Percentiles rank a stretch among this genome's conserved stretches.
Conservation (phyloP, 2,797 vertebrate species). For the Lutjanus argentimaculatus region DNA sequence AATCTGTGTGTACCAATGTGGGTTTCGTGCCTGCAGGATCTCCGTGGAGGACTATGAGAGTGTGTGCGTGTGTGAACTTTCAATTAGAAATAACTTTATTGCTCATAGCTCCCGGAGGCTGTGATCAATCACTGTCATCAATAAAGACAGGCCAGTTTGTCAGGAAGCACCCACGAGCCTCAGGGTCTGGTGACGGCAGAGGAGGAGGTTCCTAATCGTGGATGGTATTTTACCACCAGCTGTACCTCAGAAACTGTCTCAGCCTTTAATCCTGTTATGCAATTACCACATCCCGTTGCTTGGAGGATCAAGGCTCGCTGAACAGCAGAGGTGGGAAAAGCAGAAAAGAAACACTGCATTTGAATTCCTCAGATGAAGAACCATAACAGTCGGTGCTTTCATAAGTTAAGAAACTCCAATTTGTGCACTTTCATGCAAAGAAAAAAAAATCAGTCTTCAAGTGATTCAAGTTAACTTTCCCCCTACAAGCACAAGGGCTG, state of each 20-base stretch:
- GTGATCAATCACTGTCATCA: conserved; percentile 82
- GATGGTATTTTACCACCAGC: conserved; percentile 55
- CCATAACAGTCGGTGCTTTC: conserved; percentile 2
- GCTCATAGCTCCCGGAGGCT: conserved; percentile 75
- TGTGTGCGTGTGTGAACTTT: conserved; percentile 67
- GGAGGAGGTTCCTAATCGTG: conserved; percentile 46
- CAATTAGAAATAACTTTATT: conserved; percentile 85
- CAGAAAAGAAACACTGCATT: conserved; percentile 18
- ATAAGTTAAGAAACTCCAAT: conserved; percentile 34
- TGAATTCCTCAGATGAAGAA: conserved; percentile 29
- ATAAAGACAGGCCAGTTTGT: conserved; percentile 81
- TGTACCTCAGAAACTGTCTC: conserved; percentile 39
- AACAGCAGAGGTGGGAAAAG: conserved; percentile 23
- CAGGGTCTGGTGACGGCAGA: conserved; percentile 33
- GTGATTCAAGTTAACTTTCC: conserved; percentile 22
- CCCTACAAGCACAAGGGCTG: not conserved
- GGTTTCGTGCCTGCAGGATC: conserved; percentile 20
- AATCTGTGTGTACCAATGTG: conserved; percentile 22
- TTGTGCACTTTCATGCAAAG: conserved; percentile 21
- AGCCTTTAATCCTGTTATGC: conserved; percentile 52
- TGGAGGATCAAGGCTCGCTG: conserved; percentile 32
- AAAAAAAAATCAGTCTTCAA: not conserved
- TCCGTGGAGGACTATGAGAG: conserved; percentile 8
- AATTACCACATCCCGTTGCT: conserved; percentile 41
- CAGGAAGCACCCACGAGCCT: conserved; percentile 68